Conservation (phyloP, 2,797 vertebrate species). For the Lepus oiostolus region DNA sequence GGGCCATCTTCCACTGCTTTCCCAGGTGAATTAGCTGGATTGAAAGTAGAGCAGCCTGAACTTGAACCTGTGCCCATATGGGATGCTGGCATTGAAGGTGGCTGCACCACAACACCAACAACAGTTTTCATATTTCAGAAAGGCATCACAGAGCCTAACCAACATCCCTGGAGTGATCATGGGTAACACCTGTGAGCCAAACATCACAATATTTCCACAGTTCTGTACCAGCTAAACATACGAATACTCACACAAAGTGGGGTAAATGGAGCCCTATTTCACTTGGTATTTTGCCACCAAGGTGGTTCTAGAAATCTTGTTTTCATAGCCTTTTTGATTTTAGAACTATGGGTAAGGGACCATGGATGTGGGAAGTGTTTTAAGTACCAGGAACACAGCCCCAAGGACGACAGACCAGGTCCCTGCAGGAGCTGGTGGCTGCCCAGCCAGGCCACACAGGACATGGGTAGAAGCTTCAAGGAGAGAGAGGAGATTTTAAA, state of each 20-base stretch:
- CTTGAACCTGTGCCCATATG: no score
- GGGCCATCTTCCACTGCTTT: no score
- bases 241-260: neutral
- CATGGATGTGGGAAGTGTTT: neutral
- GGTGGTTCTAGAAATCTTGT: neutral
- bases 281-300: neutral
- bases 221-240: neutral
- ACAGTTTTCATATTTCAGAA: neutral
- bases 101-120: no score
- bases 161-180: neutral
- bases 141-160: neutral
- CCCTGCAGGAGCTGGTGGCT: neutral
- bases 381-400: neutral
- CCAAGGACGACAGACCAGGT: neutral
- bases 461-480: neutral
- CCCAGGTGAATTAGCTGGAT: no score
- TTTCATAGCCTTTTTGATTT: slow-evolving; percentile 6
- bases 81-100: no score
- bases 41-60: no score
- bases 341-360: neutral
- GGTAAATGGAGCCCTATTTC: neutral
- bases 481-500: slow-evolving; percentile 17
- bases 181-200: neutral
- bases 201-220: neutral
- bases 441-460: accelerated